phyloP scores from a whole-genome alignment of 2,797 vertebrate genomes.

The Crocidura indochinensis region DNA sequence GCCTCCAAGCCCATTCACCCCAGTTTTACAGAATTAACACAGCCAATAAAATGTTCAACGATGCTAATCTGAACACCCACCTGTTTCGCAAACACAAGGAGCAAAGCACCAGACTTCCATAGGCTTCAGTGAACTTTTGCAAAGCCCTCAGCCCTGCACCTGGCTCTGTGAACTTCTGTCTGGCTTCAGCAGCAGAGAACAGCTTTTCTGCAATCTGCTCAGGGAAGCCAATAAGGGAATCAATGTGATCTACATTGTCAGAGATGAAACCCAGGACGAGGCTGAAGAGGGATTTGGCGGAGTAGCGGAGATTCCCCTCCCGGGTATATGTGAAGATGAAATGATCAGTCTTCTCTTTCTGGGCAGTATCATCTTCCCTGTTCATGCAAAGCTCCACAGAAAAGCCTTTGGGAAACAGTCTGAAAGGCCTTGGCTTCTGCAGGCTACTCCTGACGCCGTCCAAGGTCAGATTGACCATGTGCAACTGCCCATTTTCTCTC shows the following conservation, averaged over 20 bases:
- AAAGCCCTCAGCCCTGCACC: conserved; percentile 93
- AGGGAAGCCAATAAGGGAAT: conserved; percentile 97
- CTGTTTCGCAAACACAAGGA: conserved; percentile 96
- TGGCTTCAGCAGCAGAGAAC: conserved; percentile 95
- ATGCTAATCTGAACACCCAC: conserved; percentile 87
- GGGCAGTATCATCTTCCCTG: conserved; percentile 88
- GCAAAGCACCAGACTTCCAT: conserved; percentile 94
- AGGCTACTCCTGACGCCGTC: conserved; percentile 87
- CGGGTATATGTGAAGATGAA: conserved; percentile 96
- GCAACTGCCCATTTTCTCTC: conserved; percentile 94
- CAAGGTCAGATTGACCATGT: conserved; percentile 88
- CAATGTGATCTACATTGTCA: conserved; percentile 96
- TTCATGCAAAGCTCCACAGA: conserved; percentile 92
- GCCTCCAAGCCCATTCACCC: not conserved
- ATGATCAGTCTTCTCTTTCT: conserved; percentile 93
- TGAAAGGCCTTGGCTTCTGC: conserved; percentile 89
- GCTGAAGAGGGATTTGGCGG: conserved; percentile 95
- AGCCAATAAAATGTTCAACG: conserved; percentile 20
- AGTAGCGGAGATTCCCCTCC: conserved; percentile 96
- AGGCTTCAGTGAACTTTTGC: conserved; percentile 95
- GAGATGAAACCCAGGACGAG: conserved; percentile 95
- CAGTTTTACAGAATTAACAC: conserved; percentile 25
- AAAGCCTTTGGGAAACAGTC: conserved; percentile 91
- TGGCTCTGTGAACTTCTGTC: conserved; percentile 94
- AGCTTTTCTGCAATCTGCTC: conserved; percentile 97